These are phyloP conservation scores for Chrysocyon brachyurus DNA, from an alignment of 2,797 vertebrate genomes.

Conservation along the genomic window DNA sequence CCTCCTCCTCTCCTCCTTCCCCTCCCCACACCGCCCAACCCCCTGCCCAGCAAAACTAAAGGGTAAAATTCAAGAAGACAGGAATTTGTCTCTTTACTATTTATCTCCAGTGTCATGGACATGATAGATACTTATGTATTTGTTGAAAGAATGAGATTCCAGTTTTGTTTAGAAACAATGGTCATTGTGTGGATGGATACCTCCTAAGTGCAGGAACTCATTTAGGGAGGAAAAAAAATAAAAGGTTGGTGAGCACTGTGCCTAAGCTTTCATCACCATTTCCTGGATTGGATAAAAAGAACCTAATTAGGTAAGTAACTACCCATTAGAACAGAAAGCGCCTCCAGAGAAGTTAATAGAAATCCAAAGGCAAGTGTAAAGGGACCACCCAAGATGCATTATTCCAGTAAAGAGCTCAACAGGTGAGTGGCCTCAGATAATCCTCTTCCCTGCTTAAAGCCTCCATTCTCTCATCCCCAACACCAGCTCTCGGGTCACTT, in stretches of 20 bases:
- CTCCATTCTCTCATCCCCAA: not conserved
- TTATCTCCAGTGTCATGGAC: not conserved
- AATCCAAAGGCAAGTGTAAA: not conserved
- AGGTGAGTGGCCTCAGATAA: too few relatives aligned
- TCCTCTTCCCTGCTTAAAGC: not conserved
- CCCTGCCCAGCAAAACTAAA: not conserved
- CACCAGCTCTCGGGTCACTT: not conserved
- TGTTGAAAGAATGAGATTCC: not conserved
- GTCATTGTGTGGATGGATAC: not conserved
- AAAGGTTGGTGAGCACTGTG: not conserved
- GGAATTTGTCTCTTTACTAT: not conserved
- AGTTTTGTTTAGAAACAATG: not conserved
- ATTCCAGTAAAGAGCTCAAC: not conserved
- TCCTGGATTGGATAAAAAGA: not conserved
- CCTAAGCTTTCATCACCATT: not conserved
- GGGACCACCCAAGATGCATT: not conserved
- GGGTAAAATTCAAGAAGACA: not conserved
- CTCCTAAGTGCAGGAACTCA: not conserved
- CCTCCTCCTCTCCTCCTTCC: not conserved
- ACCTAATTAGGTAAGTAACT: not conserved
- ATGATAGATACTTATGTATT: not conserved
- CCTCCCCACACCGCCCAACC: not conserved
- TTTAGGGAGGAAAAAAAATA: not conserved
- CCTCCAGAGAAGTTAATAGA: not conserved
- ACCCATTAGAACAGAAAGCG: not conserved